Evolutionary conservation across 2,797 vertebrate genomes (phyloP).

Genomic region (Valencia hispanica): DNA sequence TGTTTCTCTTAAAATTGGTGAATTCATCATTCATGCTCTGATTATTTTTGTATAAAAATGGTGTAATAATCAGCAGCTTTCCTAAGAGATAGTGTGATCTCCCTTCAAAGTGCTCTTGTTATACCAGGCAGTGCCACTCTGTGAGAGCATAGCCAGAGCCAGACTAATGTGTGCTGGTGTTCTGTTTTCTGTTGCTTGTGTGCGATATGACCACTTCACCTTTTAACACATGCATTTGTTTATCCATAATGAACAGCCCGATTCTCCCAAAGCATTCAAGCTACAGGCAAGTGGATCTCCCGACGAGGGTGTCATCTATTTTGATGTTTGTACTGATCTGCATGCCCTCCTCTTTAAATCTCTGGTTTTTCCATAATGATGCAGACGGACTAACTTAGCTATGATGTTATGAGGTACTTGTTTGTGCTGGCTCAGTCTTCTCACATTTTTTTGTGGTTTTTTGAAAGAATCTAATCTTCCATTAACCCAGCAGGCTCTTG

Average conservation of each 20-base stretch:
- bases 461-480: slow-evolving; percentile 47
- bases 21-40: neutral
- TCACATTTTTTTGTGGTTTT: slow-evolving; percentile 42
- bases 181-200: slow-evolving; percentile 58
- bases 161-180: slow-evolving; percentile 12
- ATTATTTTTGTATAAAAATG: neutral
- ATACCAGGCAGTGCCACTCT: slow-evolving; percentile 13
- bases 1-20: neutral
- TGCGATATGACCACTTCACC: slow-evolving; percentile 59
- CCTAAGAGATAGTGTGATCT: slow-evolving; percentile 1
- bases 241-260: slow-evolving; percentile 92
- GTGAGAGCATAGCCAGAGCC: slow-evolving; percentile 2
- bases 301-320: slow-evolving; percentile 36
- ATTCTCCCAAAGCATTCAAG: slow-evolving; percentile 93
- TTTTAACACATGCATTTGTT: slow-evolving; percentile 90
- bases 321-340: slow-evolving; percentile 46
- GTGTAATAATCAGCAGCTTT: slow-evolving; percentile 31
- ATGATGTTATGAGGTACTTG: slow-evolving; percentile 59
- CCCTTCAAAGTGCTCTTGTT: slow-evolving; percentile 24
- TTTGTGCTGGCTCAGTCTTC: slow-evolving; percentile 61
- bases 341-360: slow-evolving; percentile 54
- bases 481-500: slow-evolving; percentile 39
- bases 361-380: slow-evolving; percentile 40
- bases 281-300: slow-evolving; percentile 90
- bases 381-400: slow-evolving; percentile 47